Evolutionary conservation across 2,888 invertebrate species (phyloP).

Genomic region (Eurytoma adleriae): DNA sequence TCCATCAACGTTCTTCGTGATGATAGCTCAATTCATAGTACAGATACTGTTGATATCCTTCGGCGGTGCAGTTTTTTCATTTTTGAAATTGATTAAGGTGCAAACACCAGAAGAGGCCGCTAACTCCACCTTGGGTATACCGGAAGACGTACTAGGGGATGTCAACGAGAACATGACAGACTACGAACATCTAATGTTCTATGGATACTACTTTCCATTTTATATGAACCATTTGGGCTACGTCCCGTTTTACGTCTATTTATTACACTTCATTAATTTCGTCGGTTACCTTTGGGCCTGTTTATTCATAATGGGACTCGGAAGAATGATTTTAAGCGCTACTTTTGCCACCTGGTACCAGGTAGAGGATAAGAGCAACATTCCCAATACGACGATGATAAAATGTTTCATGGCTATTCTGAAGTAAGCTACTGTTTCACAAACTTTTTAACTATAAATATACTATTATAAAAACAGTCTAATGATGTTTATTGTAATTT

Average conservation of each 20-base stretch:
- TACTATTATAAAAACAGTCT: too few relatives aligned
- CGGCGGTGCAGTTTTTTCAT: neutral
- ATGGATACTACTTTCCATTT: too few relatives aligned
- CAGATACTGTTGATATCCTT: neutral
- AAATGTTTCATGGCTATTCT: conserved; percentile 5
- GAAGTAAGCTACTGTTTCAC: conserved; percentile 4
- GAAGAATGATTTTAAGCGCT: conserved; percentile 31
- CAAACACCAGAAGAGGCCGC: too few relatives aligned
- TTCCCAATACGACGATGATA: neutral
- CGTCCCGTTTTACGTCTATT: neutral
- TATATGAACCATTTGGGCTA: too few relatives aligned
- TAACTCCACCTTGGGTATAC: neutral
- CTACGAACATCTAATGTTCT: too few relatives aligned
- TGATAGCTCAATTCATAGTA: conserved; percentile 4
- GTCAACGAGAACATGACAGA: neutral
- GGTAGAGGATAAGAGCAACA: neutral
- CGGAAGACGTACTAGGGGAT: neutral
- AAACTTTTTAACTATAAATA: too few relatives aligned
- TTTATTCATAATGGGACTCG: conserved; percentile 25
- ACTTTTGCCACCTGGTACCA: conserved; percentile 49
- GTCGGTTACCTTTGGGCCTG: conserved; percentile 25
- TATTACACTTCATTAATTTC: conserved; percentile 32
- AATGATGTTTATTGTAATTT: too few relatives aligned
- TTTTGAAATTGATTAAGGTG: too few relatives aligned
- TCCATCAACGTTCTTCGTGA: conserved; percentile 26